Conservation (phyloP, 2,797 vertebrate species). For the Arrhamphus sclerolepis region DNA sequence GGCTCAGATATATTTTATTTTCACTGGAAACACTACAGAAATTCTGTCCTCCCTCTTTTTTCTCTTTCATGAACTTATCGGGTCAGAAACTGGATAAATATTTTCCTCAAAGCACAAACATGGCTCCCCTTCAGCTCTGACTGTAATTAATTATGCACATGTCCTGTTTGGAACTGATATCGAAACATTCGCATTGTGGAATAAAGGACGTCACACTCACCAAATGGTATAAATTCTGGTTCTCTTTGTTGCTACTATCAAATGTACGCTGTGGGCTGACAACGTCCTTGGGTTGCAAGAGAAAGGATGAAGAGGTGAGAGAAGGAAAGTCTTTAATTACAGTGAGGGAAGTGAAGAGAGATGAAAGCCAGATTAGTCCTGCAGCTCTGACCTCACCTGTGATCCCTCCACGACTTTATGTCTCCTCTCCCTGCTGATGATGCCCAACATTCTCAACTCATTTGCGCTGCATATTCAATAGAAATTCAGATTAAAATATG, state of each 20-base stretch:
- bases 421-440: conserved; percentile 7
- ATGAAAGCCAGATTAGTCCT: conserved; percentile 47
- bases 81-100: conserved; percentile 17
- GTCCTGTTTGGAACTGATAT: too few relatives aligned
- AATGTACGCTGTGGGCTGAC: neutral
- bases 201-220: neutral
- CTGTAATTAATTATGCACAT: too few relatives aligned
- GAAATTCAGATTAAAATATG: conserved; percentile 42
- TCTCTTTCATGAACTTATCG: conserved; percentile 37
- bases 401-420: conserved; percentile 33
- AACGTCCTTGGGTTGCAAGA: neutral
- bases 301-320: neutral
- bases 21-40: conserved; percentile 7
- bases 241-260: neutral
- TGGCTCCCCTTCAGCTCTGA: conserved; percentile 3
- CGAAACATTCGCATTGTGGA: too few relatives aligned
- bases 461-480: conserved; percentile 60
- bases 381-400: conserved; percentile 40
- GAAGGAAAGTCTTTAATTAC: conserved; percentile 12
- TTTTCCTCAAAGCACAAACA: conserved; percentile 1
- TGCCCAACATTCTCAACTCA: conserved; percentile 21
- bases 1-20: conserved; percentile 32
- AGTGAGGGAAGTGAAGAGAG: conserved; percentile 22
- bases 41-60: conserved; percentile 13
- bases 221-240: neutral